These are phyloP conservation scores for Bombus turneri DNA, from an alignment of 1,140 invertebrate species.

Conservation along the genomic window DNA sequence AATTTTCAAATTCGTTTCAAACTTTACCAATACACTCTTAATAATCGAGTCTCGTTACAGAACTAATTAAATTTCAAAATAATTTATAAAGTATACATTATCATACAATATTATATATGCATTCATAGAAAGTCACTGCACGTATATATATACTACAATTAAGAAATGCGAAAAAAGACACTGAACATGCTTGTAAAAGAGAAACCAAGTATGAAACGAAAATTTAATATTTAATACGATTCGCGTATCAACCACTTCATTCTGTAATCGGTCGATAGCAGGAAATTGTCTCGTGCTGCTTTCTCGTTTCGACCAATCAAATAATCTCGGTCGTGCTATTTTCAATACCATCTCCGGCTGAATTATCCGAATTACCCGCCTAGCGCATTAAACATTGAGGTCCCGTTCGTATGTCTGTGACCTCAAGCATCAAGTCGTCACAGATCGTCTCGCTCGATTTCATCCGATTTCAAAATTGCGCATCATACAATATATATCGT, in stretches of 20 bases:
- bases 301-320: constrained; percentile 56
- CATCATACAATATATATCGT: background rate
- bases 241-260: constrained; percentile 10
- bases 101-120: no score
- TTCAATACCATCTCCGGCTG: constrained; percentile 70
- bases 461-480: constrained; percentile 46
- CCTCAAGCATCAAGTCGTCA: constrained; percentile 55
- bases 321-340: constrained; percentile 71
- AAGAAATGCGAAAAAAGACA: no score
- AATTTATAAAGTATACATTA: background rate
- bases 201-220: background rate
- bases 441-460: constrained; percentile 48
- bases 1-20: background rate
- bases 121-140: no score
- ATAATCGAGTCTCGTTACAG: no score
- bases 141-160: no score
- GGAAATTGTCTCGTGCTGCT: constrained; percentile 57
- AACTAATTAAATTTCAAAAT: background rate
- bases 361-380: constrained; percentile 76
- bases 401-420: constrained; percentile 63
- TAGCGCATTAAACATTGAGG: constrained; percentile 75
- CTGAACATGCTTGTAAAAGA: no score
- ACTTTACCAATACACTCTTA: background rate
- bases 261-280: constrained; percentile 49
- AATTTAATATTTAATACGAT: constrained; percentile 3